Conservation (phyloP, 2,113 vertebrate genomes). For the Vombatus ursinus region DNA sequence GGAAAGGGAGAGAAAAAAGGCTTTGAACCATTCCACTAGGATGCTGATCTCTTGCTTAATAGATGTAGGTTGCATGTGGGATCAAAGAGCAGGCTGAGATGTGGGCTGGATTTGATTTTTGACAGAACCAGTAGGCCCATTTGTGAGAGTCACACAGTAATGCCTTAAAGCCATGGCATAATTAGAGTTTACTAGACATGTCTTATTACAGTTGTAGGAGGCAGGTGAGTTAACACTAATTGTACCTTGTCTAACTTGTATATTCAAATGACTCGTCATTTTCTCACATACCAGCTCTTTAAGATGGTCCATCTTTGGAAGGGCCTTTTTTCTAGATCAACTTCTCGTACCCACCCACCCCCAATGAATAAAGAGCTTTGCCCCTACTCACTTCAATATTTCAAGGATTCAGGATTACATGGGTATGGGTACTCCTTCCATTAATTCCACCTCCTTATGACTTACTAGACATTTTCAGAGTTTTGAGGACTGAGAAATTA, state of each 20-base stretch:
- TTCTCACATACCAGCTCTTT: slow-evolving; percentile 35
- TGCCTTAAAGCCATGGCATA: slow-evolving; percentile 63
- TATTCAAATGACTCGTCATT: not conserved
- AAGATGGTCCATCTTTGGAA: slow-evolving; percentile 48
- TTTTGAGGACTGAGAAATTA: not conserved
- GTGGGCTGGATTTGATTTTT: slow-evolving; percentile 16
- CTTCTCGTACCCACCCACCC: not conserved
- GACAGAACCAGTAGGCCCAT: slow-evolving; percentile 50
- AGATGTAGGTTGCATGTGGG: slow-evolving; percentile 66
- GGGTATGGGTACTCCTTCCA: not conserved
- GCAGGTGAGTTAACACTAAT: slow-evolving; percentile 55
- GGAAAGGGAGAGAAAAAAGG: not conserved
- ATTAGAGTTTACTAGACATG: slow-evolving; percentile 53
- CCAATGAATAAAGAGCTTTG: not conserved
- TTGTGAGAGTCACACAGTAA: slow-evolving; percentile 62
- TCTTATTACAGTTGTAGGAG: slow-evolving; percentile 56
- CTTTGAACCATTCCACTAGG: not conserved
- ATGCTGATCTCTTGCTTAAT: not conserved
- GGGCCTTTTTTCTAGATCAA: not conserved
- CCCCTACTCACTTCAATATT: not conserved
- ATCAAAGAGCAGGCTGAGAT: slow-evolving; percentile 64
- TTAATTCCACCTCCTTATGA: not conserved
- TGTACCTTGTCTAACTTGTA: slow-evolving; percentile 52
- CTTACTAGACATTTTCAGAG: not conserved
- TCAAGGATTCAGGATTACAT: not conserved